These are phyloP conservation scores for Percopsis omiscomaycus DNA, from an alignment of 2,797 vertebrate genomes.

Conservation along the genomic window DNA sequence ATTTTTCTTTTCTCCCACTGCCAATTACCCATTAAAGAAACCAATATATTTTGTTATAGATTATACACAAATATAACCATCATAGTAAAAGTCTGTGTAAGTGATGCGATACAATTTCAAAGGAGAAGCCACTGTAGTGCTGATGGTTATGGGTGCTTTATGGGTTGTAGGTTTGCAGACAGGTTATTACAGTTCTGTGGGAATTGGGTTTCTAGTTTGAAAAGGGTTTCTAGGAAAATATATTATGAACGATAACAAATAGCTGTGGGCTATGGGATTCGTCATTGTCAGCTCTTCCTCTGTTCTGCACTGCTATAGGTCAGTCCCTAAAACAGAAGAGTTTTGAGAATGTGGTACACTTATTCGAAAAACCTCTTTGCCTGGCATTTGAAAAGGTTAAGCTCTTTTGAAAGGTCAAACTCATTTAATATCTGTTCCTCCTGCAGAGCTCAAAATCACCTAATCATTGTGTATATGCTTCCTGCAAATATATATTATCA, in stretches of 20 bases:
- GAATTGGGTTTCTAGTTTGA: constrained; percentile 34
- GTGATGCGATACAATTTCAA: constrained; percentile 8
- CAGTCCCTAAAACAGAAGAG: constrained; percentile 58
- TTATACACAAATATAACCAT: constrained; percentile 22
- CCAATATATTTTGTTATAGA: constrained; percentile 29
- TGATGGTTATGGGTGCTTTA: constrained; percentile 11
- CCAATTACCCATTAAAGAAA: constrained; percentile 36
- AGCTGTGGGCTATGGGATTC: constrained; percentile 54
- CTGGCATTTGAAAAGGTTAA: constrained; percentile 81
- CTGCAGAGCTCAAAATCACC: constrained; percentile 56
- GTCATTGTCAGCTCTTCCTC: constrained; percentile 64
- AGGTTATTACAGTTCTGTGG: constrained; percentile 26
- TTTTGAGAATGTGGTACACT: constrained; percentile 64
- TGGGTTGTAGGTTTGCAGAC: constrained; percentile 19
- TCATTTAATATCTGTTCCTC: constrained; percentile 69
- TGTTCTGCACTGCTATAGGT: constrained; percentile 60
- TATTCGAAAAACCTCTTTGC: constrained; percentile 64
- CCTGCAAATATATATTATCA: constrained; percentile 52
- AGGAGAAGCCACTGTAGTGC: constrained; percentile 5
- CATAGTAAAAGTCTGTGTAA: constrained; percentile 19
- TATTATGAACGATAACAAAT: constrained; percentile 57
- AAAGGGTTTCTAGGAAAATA: constrained; percentile 45
- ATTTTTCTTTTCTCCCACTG: constrained; percentile 38
- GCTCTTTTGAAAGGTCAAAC: constrained; percentile 71
- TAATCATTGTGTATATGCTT: constrained; percentile 55